A percentile compares a stretch with the other conserved stretches of the same genome.
These are phyloP conservation scores for Eunapius fragilis DNA, from an alignment of 37 sponge, comb jelly and placozoan genomes.

Conservation along the genomic window DNA sequence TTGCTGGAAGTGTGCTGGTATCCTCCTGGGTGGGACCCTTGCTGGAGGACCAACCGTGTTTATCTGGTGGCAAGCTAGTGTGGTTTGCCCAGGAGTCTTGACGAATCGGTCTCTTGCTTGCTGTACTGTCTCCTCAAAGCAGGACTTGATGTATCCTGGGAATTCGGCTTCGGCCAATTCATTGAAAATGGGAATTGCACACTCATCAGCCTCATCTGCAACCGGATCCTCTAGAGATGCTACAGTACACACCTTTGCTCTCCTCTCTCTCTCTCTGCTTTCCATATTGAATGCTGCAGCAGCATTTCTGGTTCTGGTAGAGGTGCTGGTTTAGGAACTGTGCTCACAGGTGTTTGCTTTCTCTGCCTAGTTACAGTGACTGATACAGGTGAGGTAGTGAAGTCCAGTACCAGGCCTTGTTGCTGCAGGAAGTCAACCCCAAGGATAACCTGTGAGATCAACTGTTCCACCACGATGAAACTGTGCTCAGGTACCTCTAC, in stretches of 20 bases:
- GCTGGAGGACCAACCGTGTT: slow-evolving; percentile 40
- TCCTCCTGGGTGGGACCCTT: slow-evolving; percentile 40
- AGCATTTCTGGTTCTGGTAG: background rate
- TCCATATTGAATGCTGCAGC: background rate
- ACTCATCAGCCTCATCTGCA: slow-evolving; percentile 33
- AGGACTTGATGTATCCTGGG: slow-evolving; percentile 11
- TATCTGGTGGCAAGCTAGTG: slow-evolving; percentile 29
- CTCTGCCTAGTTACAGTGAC: too few species aligned
- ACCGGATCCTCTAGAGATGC: slow-evolving; percentile 8
- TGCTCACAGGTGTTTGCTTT: too few species aligned
- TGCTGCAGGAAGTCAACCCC: slow-evolving; percentile 51
- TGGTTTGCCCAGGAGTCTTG: too few species aligned
- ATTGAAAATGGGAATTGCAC: slow-evolving; percentile 40
- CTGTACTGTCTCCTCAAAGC: slow-evolving; percentile 3
- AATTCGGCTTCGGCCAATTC: background rate
- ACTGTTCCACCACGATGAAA: slow-evolving; percentile 53
- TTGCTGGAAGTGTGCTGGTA: slow-evolving; percentile 59
- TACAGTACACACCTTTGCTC: slow-evolving; percentile 37
- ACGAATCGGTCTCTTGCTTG: slow-evolving; percentile 38
- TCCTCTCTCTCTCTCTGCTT: slow-evolving; percentile 13
- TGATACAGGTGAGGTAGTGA: too few species aligned
- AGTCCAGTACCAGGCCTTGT: slow-evolving; percentile 6
- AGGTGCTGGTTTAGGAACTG: background rate
- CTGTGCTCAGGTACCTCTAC: slow-evolving; percentile 34
- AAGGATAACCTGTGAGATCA: slow-evolving; percentile 54